phyloP scores from a whole-genome alignment of 2,888 invertebrate species.

The Meloe dianella region DNA sequence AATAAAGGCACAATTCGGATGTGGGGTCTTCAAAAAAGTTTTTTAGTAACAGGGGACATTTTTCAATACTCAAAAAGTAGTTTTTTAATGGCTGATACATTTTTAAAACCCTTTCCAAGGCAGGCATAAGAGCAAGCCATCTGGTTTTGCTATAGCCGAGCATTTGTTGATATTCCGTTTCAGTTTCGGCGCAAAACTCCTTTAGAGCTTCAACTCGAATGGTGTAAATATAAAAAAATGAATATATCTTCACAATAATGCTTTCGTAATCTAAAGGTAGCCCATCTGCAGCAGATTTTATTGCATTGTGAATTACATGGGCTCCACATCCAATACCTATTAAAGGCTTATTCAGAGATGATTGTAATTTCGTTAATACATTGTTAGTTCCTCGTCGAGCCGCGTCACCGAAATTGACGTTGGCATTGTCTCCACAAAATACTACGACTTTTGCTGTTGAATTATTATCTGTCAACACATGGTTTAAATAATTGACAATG shows the following conservation, averaged over 20 bases:
- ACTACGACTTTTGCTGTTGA: constrained; percentile 40
- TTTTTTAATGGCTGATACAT: constrained; percentile 45
- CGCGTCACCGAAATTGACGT: constrained; percentile 43
- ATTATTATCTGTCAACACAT: constrained; percentile 46
- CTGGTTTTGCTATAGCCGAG: constrained; percentile 39
- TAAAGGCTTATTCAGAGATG: constrained; percentile 33
- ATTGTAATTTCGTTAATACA: constrained; percentile 41
- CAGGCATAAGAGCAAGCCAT: constrained; percentile 41
- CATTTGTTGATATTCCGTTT: constrained; percentile 37
- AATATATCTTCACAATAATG: constrained; percentile 42
- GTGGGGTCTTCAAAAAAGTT: too few species aligned
- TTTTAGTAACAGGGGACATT: too few species aligned
- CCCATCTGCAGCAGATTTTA: constrained; percentile 43
- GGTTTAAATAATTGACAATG: constrained; percentile 36
- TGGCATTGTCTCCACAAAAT: constrained; percentile 40
- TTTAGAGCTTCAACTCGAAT: constrained; percentile 41
- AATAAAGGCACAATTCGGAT: too few species aligned
- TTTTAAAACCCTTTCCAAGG: constrained; percentile 43
- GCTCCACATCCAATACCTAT: constrained; percentile 39
- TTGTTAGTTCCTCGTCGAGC: constrained; percentile 40
- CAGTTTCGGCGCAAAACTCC: constrained; percentile 38
- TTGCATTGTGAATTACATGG: constrained; percentile 41
- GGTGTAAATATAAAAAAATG: constrained; percentile 45
- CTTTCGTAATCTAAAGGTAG: constrained; percentile 42
- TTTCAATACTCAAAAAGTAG: too few species aligned